Conservation (phyloP, 37 sponge, comb jelly and placozoan species). For the Hormiphora californensis region DNA sequence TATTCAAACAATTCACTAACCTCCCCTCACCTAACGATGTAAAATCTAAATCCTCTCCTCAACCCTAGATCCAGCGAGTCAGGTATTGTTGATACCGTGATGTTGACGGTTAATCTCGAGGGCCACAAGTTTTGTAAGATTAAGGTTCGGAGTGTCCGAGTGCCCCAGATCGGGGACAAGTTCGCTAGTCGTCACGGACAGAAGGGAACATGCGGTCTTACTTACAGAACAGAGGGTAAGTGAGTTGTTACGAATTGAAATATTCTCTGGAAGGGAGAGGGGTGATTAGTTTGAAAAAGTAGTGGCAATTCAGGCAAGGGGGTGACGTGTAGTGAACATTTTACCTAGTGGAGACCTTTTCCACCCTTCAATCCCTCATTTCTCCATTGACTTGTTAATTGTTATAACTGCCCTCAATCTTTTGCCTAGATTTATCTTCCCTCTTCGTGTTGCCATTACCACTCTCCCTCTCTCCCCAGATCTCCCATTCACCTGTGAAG, state of each 20-base stretch:
- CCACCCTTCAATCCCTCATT: no score
- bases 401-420: no score
- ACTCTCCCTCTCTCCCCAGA: slow-evolving; percentile 55
- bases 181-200: slow-evolving; percentile 99
- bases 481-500: slow-evolving; percentile 99
- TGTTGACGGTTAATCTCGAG: slow-evolving; percentile 93
- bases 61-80: slow-evolving; percentile 76
- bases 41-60: no score
- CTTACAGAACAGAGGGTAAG: slow-evolving; percentile 88
- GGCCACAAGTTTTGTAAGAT: slow-evolving; percentile 99
- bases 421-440: no score
- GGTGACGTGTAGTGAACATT: neutral
- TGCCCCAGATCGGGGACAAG: slow-evolving; percentile 99
- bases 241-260: neutral
- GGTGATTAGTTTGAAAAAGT: no score
- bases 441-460: no score
- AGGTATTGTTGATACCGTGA: slow-evolving; percentile 94
- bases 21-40: no score
- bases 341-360: neutral
- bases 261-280: no score
- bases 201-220: slow-evolving; percentile 98
- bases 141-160: slow-evolving; percentile 85
- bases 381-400: no score
- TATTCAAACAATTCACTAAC: no score
- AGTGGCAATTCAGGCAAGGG: no score